Base-by-base conservation (phyloP, 2,113 vertebrate species). In the Microtus richardsoni region DNA sequence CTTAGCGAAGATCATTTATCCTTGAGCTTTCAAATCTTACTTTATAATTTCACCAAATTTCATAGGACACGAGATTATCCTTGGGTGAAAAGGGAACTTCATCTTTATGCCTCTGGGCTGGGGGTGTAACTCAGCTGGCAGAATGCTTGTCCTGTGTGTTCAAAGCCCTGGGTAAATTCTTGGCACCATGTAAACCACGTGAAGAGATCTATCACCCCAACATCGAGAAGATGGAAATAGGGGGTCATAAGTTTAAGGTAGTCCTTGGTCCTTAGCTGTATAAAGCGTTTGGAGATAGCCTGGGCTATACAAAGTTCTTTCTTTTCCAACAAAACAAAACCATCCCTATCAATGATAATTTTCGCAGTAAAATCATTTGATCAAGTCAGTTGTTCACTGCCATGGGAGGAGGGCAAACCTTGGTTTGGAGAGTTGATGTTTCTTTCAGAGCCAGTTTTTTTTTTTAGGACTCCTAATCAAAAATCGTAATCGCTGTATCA, bases 361-460 rank as follows among this genome's bases (percentile, higher is more conserved):
- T 77, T 87, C 39, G 60, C 10, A 86, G 19, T 36, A 62, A 79
- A 91, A 82, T 78, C 87, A 83, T 87, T 96, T 96, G 83, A 60
- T 19, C 36, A 78, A 89, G 22, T 79, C 17, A 4, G 77, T 11
- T 79, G 10, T 70, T 90, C 78, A 22, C 39, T 91, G 49, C 75
- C 77, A 54, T 13, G 30, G 21, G 54, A 83, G 21, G 60, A 62
- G 58, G 85, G 16, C 78, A 91, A 93, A 93, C 54, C 28, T 74
- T 77, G 2, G 1, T 73, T 94, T 73, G 58, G 62, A 75, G 2
- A 84, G 33, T 19, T 87, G 28, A 6, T 44, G 88, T 62, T 91
- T 52, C 47, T 68, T 85, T 95, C 28, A 74, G 41, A 91, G 97
- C 77, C 95, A 91, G 21, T 77, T 75, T 82, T 21, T 77, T 87